Base-by-base conservation (phyloP, 2,797 vertebrate species). In the Lithobates sylvaticus region DNA sequence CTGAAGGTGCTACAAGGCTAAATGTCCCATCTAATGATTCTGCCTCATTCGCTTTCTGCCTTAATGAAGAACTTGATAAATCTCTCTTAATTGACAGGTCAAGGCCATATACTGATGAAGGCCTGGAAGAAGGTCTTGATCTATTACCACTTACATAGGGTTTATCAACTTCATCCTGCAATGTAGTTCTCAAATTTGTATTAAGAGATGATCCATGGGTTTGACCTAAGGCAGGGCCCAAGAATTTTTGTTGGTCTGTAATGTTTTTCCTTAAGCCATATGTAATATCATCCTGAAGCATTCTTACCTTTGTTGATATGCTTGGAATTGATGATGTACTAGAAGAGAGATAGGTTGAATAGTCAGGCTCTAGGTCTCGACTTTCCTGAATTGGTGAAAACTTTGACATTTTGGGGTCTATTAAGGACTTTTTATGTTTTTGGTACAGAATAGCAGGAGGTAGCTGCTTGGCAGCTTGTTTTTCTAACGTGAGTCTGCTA, bases 391-490 rank as follows among this genome's bases (percentile, higher is more conserved):
- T 99, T 39, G 98, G 97, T 67, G 98, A 99, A 94, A 97, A 99
- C 91, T 99, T 99, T 10, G 97, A 96, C 70, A 99, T 94, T 91
- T 99, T 99, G 3, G 97, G 97, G 86, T 99, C 98, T 90, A 98
- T 95, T 76, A 97, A 88, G 82, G 96, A 93, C 88, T 99, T 99
- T 94, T 99, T 99, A 90, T 97, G 98, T 91, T 99, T 99, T 90
- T 99, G 98, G 89, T 99, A 99, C 76, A 99, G 95, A 72, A 99
- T 96, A 58, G 97, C 96, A 39, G 97, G 96, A 81, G 97, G 97
- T 0, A 99, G 95, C 91, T 99, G 98, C 88, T 99, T 99, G 89
- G 99, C 99, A 84, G 98, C 99, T 89, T 99, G 98, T 85, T 99
- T 99, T 94, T 99, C 99, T 86, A 99, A 95, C 58, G 99, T 99